A percentile compares a stretch with the other conserved stretches of the same genome.
These are phyloP conservation scores for Ischnus inquisitorius DNA, from an alignment of 2,888 invertebrate species.

Conservation along the genomic window DNA sequence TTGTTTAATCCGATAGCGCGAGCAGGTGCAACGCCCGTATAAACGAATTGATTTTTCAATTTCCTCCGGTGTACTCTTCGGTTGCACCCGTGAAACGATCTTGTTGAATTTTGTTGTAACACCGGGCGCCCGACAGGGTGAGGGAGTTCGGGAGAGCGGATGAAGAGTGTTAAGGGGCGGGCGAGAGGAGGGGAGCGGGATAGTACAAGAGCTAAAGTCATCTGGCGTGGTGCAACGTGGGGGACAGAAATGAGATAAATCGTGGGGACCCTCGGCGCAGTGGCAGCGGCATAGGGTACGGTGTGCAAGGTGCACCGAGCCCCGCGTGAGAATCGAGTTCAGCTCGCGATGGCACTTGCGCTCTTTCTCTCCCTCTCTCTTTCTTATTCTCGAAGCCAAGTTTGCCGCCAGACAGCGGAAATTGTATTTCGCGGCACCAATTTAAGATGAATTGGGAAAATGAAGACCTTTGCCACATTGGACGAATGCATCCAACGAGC, in stretches of 20 bases:
- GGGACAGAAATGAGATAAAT: constrained; percentile 68
- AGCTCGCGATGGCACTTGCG: constrained; percentile 43
- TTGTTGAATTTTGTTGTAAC: constrained; percentile 61
- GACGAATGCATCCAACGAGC: constrained; percentile 64
- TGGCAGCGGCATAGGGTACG: constrained; percentile 31
- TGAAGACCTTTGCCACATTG: constrained; percentile 62
- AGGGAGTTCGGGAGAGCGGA: not conserved
- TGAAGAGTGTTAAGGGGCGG: constrained; percentile 1
- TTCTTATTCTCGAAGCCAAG: constrained; percentile 47
- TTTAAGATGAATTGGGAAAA: constrained; percentile 76
- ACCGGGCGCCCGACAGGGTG: constrained; percentile 11
- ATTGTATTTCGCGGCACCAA: constrained; percentile 78
- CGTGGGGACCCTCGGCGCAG: constrained; percentile 55
- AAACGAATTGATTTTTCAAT: constrained; percentile 60
- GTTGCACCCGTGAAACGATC: constrained; percentile 25
- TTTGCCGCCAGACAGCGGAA: constrained; percentile 72
- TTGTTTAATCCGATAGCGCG: constrained; percentile 27
- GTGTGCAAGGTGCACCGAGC: constrained; percentile 51
- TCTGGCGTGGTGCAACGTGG: constrained; percentile 51
- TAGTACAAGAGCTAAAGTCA: constrained; percentile 61
- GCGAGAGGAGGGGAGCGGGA: not conserved
- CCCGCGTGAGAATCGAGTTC: constrained; percentile 55
- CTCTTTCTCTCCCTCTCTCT: constrained; percentile 54
- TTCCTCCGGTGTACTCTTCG: constrained; percentile 33
- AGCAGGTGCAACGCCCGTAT: not conserved